Evolutionary conservation across 2,888 invertebrate genomes (phyloP), one percentile per base, ranked within the genome.

Genomic region (Drosophila neonasuta): DNA sequence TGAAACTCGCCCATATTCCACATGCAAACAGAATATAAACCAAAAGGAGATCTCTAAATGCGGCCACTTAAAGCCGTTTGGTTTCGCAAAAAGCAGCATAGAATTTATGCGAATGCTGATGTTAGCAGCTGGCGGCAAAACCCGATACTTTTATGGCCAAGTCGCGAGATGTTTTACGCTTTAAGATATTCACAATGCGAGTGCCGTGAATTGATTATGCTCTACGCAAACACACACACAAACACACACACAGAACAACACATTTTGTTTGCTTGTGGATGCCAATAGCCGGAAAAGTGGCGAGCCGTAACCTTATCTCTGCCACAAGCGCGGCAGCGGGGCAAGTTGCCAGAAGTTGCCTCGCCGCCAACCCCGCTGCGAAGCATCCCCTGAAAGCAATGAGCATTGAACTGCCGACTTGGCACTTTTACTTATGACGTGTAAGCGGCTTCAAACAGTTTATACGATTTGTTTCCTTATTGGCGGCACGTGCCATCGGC

Each of bases 381-480:
- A 29, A 8, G 11, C 39, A 52, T 24, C 44, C 51, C 55, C 13
- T 15, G 6, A 24, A 2, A 13, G 9, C 45, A 55, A 55, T 11
- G 50, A 24, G 24, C 32, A 32, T 32, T 41, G 39, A 13, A 9
- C 13, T 45, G 36, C 45, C 44, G 52, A 62, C 55, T 63, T 58
- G 74, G 52, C 71, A 77, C 74, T 76, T 70, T 77, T 74, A 86
- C 85, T 81, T 84, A 81, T 86, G 79, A 84, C 74, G 81, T 79
- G 81, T 86, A 81, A 86, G 87, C 86, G 79, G 81, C 87, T 81
- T 81, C 74, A 66, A 84, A 71, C 81, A 71, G 85, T 81, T 81
- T 76, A 84, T 86, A 72, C 85, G 81, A 84, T 86, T 81, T 81
- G 71, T 71, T 84, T 79, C 76, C 83, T 86, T 81, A 86, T 81